A percentile compares a stretch with the other conserved stretches of the same genome.
These are phyloP conservation scores for Drosophila subpulchrella DNA, from an alignment of 1,140 invertebrate genomes.

Conservation along the genomic window DNA sequence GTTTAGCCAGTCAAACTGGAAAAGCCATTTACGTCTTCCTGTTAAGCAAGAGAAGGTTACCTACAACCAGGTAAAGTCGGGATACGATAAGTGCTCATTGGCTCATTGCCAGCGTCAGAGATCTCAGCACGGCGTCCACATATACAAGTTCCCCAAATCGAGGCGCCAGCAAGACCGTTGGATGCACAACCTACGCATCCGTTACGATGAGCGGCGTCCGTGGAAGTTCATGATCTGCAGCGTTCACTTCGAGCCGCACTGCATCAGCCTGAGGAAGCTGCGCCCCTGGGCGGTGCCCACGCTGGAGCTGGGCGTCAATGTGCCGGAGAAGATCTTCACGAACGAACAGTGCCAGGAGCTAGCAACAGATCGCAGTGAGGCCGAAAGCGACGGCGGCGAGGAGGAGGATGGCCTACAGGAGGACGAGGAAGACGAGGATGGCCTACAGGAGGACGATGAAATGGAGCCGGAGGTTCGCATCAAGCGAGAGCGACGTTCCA, in stretches of 20 bases:
- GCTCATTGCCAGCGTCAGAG: constrained; percentile 66
- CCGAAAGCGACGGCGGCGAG: constrained; percentile 26
- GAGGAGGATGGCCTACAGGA: constrained; percentile 39
- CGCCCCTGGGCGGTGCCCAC: constrained; percentile 70
- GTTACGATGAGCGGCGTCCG: constrained; percentile 61
- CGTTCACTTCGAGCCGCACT: constrained; percentile 65
- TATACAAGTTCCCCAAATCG: constrained; percentile 68
- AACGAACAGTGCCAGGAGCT: constrained; percentile 56
- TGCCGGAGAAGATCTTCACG: constrained; percentile 45
- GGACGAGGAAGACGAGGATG: constrained; percentile 37
- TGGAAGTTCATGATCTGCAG: constrained; percentile 77
- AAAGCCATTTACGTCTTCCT: constrained; percentile 23
- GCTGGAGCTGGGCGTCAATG: constrained; percentile 64
- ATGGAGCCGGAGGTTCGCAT: constrained; percentile 7
- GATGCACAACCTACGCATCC: constrained; percentile 69
- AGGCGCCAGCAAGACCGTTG: constrained; percentile 58
- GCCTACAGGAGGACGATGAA: not conserved
- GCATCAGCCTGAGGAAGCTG: constrained; percentile 60
- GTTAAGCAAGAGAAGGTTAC: constrained; percentile 40
- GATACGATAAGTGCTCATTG: constrained; percentile 70
- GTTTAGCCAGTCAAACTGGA: constrained; percentile 16
- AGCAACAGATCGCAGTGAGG: constrained; percentile 32
- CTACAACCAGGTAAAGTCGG: constrained; percentile 63
- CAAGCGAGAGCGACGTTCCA: constrained; percentile 41
- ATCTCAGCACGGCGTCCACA: constrained; percentile 61